A percentile compares a stretch with the other conserved stretches of the same genome.
Conservation (phyloP, 2,888 invertebrate genomes). For the Tenthredo amoena region DNA sequence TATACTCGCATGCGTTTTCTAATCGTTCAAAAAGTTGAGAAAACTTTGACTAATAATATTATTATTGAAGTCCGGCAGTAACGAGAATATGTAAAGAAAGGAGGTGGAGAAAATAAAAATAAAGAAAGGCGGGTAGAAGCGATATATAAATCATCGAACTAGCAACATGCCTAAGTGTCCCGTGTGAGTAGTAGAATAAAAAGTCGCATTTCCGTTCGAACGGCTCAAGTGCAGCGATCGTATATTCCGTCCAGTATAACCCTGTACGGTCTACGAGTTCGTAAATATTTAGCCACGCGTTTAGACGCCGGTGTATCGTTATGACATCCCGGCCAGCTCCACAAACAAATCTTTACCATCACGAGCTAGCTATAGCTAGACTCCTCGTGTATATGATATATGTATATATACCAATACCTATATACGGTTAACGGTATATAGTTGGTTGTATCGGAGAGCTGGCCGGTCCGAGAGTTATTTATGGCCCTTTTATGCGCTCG, state of each 20-base stretch:
- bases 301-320: constrained; percentile 59
- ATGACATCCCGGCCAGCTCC: constrained; percentile 60
- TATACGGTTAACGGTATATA: background rate
- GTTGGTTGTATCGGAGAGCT: constrained; percentile 18
- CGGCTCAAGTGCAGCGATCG: constrained; percentile 37
- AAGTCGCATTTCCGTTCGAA: constrained; percentile 48
- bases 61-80: background rate
- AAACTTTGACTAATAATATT: background rate
- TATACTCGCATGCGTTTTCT: background rate
- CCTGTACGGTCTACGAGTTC: constrained; percentile 39
- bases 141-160: constrained; percentile 33
- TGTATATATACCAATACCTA: background rate
- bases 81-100: background rate
- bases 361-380: constrained; percentile 25
- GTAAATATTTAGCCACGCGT: constrained; percentile 52
- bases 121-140: background rate
- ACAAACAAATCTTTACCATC: constrained; percentile 50
- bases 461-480: constrained; percentile 45
- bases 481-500: constrained; percentile 51
- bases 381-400: constrained; percentile 33
- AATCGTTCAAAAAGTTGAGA: background rate
- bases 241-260: constrained; percentile 43
- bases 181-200: background rate
- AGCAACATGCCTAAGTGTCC: constrained; percentile 39
- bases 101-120: background rate